phyloP scores from a whole-genome alignment of 1,140 invertebrate species.

The Chironomus striatipennis region DNA sequence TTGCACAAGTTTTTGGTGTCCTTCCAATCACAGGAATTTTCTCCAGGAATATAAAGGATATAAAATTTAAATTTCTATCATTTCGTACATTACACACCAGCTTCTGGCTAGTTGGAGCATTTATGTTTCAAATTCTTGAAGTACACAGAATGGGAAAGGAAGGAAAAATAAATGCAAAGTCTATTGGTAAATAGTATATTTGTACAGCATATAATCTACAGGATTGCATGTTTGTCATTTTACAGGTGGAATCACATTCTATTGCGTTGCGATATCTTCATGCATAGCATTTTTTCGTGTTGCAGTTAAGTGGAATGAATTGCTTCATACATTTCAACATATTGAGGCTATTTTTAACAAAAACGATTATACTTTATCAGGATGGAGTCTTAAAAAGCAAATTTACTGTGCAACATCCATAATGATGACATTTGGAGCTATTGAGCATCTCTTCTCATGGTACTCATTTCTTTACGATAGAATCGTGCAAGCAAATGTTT shows the following conservation, averaged over 20 bases:
- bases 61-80: conserved; percentile 32
- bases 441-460: conserved; percentile 29
- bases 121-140: conserved; percentile 29
- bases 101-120: conserved; percentile 30
- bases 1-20: conserved; percentile 33
- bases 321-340: conserved; percentile 33
- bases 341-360: conserved; percentile 33
- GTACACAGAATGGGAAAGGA: conserved; percentile 30
- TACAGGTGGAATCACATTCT: conserved; percentile 35
- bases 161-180: conserved; percentile 34
- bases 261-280: conserved; percentile 29
- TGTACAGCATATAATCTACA: neutral
- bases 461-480: conserved; percentile 30
- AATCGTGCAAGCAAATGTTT: conserved; percentile 28
- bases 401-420: conserved; percentile 32
- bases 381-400: conserved; percentile 28
- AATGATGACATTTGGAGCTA: conserved; percentile 31
- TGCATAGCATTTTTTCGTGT: conserved; percentile 31
- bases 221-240: neutral
- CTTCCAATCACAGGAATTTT: conserved; percentile 33
- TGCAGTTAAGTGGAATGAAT: conserved; percentile 32
- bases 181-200: conserved; percentile 31
- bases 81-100: conserved; percentile 30
- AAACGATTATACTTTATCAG: conserved; percentile 31
- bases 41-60: conserved; percentile 29